Conservation (phyloP, 2,113 vertebrate species). For the Genyomyrus donnyi region DNA sequence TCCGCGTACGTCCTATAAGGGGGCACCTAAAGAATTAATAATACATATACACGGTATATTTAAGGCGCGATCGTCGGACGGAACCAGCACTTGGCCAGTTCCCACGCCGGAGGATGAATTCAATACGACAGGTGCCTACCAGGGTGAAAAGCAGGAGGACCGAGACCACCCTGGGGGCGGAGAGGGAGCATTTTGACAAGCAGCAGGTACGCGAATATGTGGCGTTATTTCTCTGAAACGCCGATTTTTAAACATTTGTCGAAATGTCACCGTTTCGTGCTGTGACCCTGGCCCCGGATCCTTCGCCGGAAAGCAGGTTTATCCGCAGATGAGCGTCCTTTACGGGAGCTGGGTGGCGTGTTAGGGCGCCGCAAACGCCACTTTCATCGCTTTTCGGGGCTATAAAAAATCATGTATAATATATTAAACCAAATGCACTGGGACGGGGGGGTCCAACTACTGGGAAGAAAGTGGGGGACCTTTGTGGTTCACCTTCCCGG, state of each 20-base stretch:
- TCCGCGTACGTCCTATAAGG: neutral
- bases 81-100: neutral
- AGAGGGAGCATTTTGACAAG: constrained; percentile 87
- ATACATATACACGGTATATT: neutral
- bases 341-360: neutral
- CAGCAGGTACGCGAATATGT: constrained; percentile 72
- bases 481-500: neutral
- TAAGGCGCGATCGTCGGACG: neutral
- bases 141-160: constrained; percentile 72
- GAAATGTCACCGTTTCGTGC: neutral
- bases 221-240: neutral
- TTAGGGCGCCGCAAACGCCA: neutral
- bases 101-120: constrained; percentile 68
- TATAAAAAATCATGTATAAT: neutral
- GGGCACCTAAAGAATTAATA: neutral
- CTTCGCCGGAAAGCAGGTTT: neutral
- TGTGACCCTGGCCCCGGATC: neutral
- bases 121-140: constrained; percentile 76
- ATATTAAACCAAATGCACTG: neutral
- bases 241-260: neutral
- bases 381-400: neutral
- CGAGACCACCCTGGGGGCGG: constrained; percentile 76
- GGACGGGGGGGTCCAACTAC: neutral
- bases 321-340: neutral
- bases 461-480: neutral